phyloP scores from a whole-genome alignment of 2,113 vertebrate species.

The Leptobrachium ailaonicum region DNA sequence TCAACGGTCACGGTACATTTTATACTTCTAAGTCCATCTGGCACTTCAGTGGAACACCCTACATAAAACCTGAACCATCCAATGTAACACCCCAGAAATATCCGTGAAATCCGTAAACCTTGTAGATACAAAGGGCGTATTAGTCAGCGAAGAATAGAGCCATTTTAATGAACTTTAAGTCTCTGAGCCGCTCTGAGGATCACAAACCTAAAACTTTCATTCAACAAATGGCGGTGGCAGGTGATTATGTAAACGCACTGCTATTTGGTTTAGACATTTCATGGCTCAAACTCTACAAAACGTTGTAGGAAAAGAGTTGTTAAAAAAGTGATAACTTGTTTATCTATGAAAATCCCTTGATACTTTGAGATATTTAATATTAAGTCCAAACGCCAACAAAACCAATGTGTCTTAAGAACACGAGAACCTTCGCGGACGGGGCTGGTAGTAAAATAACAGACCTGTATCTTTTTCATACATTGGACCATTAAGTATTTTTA shows the following conservation, averaged over 20 bases:
- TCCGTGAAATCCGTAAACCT: slow-evolving; percentile 68
- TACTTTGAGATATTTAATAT: too few species aligned
- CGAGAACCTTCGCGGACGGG: too few species aligned
- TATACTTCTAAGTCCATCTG: slow-evolving; percentile 62
- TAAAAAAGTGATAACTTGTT: neutral
- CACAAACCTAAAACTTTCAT: slow-evolving; percentile 52
- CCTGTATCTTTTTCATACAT: too few species aligned
- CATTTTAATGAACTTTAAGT: slow-evolving; percentile 57
- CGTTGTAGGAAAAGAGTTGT: neutral
- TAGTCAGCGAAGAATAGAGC: slow-evolving; percentile 57
- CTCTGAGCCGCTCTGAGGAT: slow-evolving; percentile 50
- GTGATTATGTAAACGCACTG: slow-evolving; percentile 48
- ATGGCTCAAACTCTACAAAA: neutral
- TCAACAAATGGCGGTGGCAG: slow-evolving; percentile 54
- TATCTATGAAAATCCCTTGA: neutral
- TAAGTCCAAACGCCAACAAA: too few species aligned
- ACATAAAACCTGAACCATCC: slow-evolving; percentile 63
- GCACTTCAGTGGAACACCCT: slow-evolving; percentile 55
- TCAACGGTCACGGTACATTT: slow-evolving; percentile 75
- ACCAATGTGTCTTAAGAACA: too few species aligned
- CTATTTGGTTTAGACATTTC: slow-evolving; percentile 39
- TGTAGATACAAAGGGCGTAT: slow-evolving; percentile 57
- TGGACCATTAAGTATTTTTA: too few species aligned
- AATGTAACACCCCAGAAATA: slow-evolving; percentile 64
- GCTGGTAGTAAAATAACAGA: too few species aligned